phyloP scores from a whole-genome alignment of 1,140 invertebrate genomes.

The Saccostrea glomerata region DNA sequence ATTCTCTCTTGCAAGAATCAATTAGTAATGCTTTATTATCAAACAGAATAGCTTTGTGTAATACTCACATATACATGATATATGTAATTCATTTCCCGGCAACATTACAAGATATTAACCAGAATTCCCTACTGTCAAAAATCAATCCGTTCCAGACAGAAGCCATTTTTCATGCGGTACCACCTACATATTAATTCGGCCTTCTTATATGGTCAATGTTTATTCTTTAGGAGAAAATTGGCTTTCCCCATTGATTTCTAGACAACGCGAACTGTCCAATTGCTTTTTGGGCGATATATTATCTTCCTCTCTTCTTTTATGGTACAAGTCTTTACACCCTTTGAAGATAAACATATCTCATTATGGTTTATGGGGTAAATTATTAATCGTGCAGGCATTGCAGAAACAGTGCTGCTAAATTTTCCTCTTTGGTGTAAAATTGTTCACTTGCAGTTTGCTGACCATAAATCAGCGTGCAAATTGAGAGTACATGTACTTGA shows the following conservation, averaged over 20 bases:
- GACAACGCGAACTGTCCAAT: not conserved
- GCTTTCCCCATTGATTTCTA: constrained; percentile 3
- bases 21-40: too few relatives aligned
- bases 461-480: too few relatives aligned
- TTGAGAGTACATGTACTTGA: too few relatives aligned
- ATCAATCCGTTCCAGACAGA: not conserved
- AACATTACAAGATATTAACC: not conserved
- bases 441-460: too few relatives aligned
- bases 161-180: not conserved
- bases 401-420: not conserved
- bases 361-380: not conserved
- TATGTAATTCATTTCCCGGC: not conserved
- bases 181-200: not conserved
- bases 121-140: not conserved
- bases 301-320: not conserved
- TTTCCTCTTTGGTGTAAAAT: too few relatives aligned
- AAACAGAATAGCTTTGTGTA: too few relatives aligned
- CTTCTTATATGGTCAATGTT: not conserved
- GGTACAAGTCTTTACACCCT: not conserved
- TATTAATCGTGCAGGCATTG: not conserved
- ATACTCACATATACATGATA: not conserved
- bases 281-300: not conserved
- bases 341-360: not conserved
- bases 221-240: not conserved
- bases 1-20: too few relatives aligned